Evolutionary conservation across 2,888 invertebrate genomes (phyloP), one percentile per base, ranked within the genome.

Genomic region (Oxycera nigricornis): DNA sequence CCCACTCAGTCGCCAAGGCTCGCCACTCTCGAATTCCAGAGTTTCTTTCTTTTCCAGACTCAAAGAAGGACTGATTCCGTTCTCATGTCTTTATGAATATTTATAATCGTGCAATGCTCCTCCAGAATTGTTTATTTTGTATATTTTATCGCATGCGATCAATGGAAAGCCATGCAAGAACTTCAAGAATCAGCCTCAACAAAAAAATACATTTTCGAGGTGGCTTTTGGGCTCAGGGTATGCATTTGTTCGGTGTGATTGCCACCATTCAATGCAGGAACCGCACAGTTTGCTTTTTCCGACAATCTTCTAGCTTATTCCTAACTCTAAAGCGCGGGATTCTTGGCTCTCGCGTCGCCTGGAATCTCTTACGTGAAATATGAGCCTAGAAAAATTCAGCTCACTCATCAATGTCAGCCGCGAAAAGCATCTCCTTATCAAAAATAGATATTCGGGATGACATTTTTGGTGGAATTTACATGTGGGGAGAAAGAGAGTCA

Each of bases 1-100:
- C 20, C 30, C 20, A 7, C 2, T 11, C 20, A 62, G 65, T 65
- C 65, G 17, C 62, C 24, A n/a, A 41, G 39, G 14, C 11, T 28
- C 55, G 55, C 4, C 17, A 9, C 70, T 24, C 30, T 22, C 22
- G 24, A 55, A 70, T 52, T 20, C 30, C 70, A 70, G 31, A 52
- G 31, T 70, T 55, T 55, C 55, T 35, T 50, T 70, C 70, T 55
- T 30, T 6, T 28, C 35, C 55, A 70, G 55, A 52, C 70, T 70
- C 70, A 70, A 70, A 70, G 70, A 55, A 26, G 35, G 22, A 30
- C 55, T 70, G 70, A 50, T 55, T 52, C 24, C 52, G 52, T 70
- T 70, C 55, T 70, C 31, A 70, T 70, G 70, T 70, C 70, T 70
- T 70, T 70, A 70, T 70, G 70, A 70, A 70, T 70, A 70, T 70